These are phyloP conservation scores for Oikopleura albicans DNA, from an alignment of 23 tunicate species.

Conservation along the genomic window DNA sequence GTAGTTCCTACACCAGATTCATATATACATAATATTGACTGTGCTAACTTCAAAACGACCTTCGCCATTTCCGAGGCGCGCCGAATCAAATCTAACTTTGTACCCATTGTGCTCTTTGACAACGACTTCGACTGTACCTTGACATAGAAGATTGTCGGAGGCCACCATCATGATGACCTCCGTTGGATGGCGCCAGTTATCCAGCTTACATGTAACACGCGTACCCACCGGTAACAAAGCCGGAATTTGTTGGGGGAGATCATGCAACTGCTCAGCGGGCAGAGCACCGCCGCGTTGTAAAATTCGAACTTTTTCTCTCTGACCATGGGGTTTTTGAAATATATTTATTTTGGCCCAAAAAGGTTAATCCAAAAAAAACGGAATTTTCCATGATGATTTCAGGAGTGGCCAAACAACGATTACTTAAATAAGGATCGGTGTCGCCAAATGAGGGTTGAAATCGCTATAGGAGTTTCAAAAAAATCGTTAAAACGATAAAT, in stretches of 20 bases:
- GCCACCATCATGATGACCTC: neutral
- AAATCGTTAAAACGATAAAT: no score
- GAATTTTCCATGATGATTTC: no score
- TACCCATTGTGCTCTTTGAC: constrained; percentile 6
- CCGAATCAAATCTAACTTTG: neutral
- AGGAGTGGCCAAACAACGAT: no score
- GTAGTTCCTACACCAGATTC: no score
- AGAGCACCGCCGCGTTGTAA: neutral
- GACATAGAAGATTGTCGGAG: neutral
- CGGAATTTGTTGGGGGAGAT: neutral
- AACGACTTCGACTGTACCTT: constrained; percentile 15
- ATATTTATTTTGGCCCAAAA: no score
- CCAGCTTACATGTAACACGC: neutral
- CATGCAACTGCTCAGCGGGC: neutral
- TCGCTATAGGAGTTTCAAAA: no score
- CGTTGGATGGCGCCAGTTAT: neutral
- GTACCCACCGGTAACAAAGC: neutral
- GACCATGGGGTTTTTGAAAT: no score
- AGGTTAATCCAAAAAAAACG: no score
- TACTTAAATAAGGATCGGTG: no score
- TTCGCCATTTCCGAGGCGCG: neutral
- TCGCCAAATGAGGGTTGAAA: no score
- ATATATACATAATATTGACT: no score
- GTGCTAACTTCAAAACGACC: no score
- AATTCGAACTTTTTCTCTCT: neutral